Conservation (phyloP, 2,113 vertebrate genomes). For the Peromyscus leucopus region DNA sequence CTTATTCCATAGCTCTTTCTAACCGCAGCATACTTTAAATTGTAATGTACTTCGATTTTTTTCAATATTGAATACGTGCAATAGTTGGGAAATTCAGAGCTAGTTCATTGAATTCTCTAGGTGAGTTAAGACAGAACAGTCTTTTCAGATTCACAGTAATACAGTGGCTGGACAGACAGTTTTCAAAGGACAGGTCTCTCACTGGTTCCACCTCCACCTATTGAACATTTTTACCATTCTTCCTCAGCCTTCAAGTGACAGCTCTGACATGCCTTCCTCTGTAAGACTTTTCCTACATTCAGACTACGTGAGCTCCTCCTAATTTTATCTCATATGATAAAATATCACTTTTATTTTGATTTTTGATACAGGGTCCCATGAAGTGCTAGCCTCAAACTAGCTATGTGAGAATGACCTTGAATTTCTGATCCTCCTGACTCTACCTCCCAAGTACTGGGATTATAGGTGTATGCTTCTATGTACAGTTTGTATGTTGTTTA, state of each 20-base stretch:
- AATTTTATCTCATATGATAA: neutral
- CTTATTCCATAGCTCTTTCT: neutral
- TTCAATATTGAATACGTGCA: neutral
- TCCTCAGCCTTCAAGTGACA: neutral
- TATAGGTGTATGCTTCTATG: no score
- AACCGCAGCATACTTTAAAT: neutral
- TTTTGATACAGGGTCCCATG: neutral
- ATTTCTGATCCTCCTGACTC: neutral
- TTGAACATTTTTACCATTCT: neutral
- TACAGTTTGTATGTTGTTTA: neutral
- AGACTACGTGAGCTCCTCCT: neutral
- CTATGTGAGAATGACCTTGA: neutral
- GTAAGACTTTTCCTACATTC: neutral
- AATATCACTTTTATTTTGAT: neutral
- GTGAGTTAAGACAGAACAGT: neutral
- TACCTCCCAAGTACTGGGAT: no score
- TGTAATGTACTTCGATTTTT: neutral
- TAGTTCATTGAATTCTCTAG: neutral
- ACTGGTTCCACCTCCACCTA: neutral
- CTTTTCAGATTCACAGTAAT: constrained; percentile 18
- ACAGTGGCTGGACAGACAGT: neutral
- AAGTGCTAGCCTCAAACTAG: neutral
- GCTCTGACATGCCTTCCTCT: neutral
- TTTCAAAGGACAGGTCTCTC: neutral
- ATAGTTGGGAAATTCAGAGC: neutral